phyloP scores from a whole-genome alignment of 2,797 vertebrate genomes.

The Iguana delicatissima region DNA sequence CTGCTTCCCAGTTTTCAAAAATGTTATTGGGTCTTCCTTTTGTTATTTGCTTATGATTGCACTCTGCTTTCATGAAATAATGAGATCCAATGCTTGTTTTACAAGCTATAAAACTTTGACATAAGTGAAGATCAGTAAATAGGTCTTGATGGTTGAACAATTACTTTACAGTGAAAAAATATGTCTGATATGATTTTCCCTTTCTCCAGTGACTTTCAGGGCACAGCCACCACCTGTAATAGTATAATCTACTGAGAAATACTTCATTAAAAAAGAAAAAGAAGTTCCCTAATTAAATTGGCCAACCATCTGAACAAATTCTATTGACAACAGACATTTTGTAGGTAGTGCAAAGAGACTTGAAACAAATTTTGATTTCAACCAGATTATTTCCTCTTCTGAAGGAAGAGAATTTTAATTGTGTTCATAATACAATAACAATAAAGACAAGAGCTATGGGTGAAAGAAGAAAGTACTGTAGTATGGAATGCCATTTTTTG shows the following conservation, averaged over 20 bases:
- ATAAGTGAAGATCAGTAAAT: not conserved
- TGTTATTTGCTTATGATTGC: not conserved
- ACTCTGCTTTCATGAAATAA: not conserved
- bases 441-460: too few species aligned
- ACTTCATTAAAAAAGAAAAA: not conserved
- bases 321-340: slow-evolving; percentile 6
- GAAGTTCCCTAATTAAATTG: not conserved
- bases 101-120: not conserved
- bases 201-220: too few species aligned
- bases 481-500: not conserved
- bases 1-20: not conserved
- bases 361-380: not conserved
- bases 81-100: not conserved
- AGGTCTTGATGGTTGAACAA: not conserved
- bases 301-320: not conserved
- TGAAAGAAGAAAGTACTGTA: not conserved
- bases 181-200: not conserved
- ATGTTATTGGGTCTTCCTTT: not conserved
- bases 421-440: slow-evolving; percentile 27
- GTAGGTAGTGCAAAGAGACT: not conserved
- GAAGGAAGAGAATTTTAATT: slow-evolving; percentile 7
- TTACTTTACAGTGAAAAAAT: not conserved
- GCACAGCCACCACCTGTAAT: not conserved
- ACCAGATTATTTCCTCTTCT: not conserved
- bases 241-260: not conserved